These are phyloP conservation scores for Sarotherodon lohbergeri DNA, from an alignment of 2,113 vertebrate species.

Conservation along the genomic window DNA sequence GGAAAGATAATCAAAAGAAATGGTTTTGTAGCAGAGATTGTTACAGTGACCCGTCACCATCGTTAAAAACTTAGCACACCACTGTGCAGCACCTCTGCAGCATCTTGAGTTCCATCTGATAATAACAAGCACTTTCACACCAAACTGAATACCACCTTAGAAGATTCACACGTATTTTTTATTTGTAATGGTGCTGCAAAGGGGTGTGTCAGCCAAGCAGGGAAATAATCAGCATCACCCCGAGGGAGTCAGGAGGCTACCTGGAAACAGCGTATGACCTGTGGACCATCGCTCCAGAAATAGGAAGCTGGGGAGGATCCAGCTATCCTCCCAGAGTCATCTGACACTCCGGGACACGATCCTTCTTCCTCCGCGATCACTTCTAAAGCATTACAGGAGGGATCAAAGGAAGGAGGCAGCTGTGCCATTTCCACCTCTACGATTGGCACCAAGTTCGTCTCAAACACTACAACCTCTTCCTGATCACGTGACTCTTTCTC, in stretches of 20 bases:
- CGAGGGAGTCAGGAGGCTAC: slow-evolving; percentile 47
- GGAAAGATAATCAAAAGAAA: slow-evolving; percentile 11
- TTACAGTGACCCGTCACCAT: slow-evolving; percentile 37
- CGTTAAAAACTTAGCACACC: neutral
- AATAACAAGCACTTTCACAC: neutral
- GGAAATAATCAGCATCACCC: slow-evolving; percentile 18
- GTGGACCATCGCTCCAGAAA: slow-evolving; percentile 55
- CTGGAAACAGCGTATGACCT: slow-evolving; percentile 64
- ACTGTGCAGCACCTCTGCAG: slow-evolving; percentile 40
- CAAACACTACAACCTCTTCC: slow-evolving; percentile 41
- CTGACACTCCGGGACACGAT: neutral
- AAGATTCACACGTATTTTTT: neutral
- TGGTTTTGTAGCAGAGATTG: neutral
- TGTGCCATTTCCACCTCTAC: slow-evolving; percentile 49
- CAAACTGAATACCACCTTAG: neutral
- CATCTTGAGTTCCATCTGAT: neutral
- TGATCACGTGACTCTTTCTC: slow-evolving; percentile 34
- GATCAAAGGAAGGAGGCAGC: slow-evolving; percentile 1
- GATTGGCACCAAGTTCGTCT: slow-evolving; percentile 27
- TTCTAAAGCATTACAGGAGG: slow-evolving; percentile 13
- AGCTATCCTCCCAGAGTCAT: slow-evolving; percentile 7
- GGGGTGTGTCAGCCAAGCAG: slow-evolving; percentile 23
- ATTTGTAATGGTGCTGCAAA: slow-evolving; percentile 35
- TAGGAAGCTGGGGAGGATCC: slow-evolving; percentile 48
- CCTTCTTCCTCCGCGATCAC: slow-evolving; percentile 27